phyloP scores from a whole-genome alignment of 2,797 vertebrate genomes.

The Aeoliscus strigatus region DNA sequence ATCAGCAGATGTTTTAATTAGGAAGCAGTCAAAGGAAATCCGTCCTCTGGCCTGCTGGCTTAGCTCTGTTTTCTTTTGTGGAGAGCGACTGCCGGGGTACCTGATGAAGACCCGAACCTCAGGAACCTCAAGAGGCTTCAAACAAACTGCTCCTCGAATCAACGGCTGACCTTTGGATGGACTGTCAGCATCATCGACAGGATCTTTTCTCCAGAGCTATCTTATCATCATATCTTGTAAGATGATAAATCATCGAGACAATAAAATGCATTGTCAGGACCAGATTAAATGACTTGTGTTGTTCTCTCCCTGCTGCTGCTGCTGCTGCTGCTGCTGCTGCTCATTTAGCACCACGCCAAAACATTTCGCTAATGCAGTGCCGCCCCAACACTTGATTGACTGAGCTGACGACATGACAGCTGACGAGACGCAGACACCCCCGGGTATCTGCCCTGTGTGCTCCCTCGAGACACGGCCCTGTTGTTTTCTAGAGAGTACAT shows the following conservation, averaged over 20 bases:
- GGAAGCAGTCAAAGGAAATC: slow-evolving; percentile 46
- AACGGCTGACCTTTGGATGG: too few species aligned
- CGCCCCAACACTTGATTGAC: slow-evolving; percentile 54
- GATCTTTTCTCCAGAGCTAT: too few species aligned
- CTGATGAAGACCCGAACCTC: slow-evolving; percentile 28
- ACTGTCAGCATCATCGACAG: too few species aligned
- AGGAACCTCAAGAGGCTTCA: slow-evolving; percentile 17
- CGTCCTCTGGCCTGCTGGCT: slow-evolving; percentile 22
- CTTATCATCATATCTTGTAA: too few species aligned
- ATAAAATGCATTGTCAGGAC: slow-evolving; percentile 31
- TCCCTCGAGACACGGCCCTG: neutral
- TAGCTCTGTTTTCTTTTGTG: slow-evolving; percentile 42
- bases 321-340: too few species aligned
- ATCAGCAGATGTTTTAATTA: slow-evolving; percentile 65
- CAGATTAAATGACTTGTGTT: slow-evolving; percentile 19
- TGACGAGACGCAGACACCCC: slow-evolving; percentile 26
- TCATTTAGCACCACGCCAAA: slow-evolving; percentile 28
- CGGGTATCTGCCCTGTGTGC: slow-evolving; percentile 5
- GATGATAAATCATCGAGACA: too few species aligned
- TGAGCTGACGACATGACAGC: slow-evolving; percentile 37
- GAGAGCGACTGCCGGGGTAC: slow-evolving; percentile 42
- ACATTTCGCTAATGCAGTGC: slow-evolving; percentile 42
- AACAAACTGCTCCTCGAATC: slow-evolving; percentile 43
- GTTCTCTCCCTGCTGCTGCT: too few species aligned
- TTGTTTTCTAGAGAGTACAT: slow-evolving; percentile 26